Conservation (phyloP, 2,797 vertebrate genomes). For the Myotis planiceps region DNA sequence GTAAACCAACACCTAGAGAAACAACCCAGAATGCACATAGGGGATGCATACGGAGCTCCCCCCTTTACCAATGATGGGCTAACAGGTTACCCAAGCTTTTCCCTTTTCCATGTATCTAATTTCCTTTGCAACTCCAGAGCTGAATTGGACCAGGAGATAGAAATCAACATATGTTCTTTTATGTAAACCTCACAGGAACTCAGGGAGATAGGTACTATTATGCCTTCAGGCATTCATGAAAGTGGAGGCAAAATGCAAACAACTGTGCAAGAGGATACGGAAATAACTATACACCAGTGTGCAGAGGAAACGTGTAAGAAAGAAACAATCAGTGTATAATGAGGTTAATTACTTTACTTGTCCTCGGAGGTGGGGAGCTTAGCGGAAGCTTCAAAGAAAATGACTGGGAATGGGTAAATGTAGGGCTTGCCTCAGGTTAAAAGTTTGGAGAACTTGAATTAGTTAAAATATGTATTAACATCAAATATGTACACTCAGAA, state of each 20-base stretch:
- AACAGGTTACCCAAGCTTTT: neutral
- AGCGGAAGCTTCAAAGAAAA: neutral
- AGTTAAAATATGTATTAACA: neutral
- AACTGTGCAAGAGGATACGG: neutral
- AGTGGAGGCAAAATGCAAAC: constrained; percentile 29
- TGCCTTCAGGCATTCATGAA: constrained; percentile 57
- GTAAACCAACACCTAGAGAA: neutral
- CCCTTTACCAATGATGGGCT: neutral
- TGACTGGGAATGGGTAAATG: neutral
- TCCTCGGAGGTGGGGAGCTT: neutral
- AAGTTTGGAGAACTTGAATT: neutral
- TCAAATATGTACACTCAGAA: neutral
- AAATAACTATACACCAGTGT: neutral
- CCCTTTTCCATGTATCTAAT: neutral
- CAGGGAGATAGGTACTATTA: constrained; percentile 6
- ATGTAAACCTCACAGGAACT: constrained; percentile 46
- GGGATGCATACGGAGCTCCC: fast-evolving
- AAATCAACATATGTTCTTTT: constrained; percentile 50
- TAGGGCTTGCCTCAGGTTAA: neutral
- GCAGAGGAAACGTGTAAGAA: neutral
- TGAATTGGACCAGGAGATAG: neutral
- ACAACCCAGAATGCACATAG: too few species aligned
- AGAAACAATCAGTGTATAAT: neutral
- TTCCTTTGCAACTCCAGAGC: neutral
- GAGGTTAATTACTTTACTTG: constrained; percentile 20